Conservation (phyloP, 1,140 invertebrate species). For the Hyles euphorbiae region DNA sequence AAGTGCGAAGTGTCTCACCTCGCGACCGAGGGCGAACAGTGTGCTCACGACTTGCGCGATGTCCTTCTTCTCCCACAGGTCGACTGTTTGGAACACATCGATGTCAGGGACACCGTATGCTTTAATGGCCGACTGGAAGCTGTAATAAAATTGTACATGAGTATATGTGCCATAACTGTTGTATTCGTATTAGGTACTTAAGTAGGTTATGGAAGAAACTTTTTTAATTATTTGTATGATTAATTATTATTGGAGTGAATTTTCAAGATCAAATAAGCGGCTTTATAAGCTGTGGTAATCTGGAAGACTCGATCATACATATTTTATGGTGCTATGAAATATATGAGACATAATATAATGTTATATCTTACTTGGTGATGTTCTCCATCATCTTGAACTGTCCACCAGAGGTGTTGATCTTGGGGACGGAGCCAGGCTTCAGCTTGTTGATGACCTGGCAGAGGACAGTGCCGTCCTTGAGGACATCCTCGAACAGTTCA, state of each 20-base stretch:
- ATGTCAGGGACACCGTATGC: constrained; percentile 93
- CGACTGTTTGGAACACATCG: constrained; percentile 97
- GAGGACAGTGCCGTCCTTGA: constrained; percentile 91
- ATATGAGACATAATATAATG: too few relatives aligned
- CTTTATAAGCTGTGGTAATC: too few relatives aligned
- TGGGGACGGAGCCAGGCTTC: constrained; percentile 85
- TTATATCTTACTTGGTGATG: constrained; percentile 84
- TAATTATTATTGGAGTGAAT: too few relatives aligned
- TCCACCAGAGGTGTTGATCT: constrained; percentile 91
- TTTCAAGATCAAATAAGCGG: too few relatives aligned
- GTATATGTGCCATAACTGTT: too few relatives aligned
- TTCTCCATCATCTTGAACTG: constrained; percentile 98
- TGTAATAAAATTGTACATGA: constrained; percentile 44
- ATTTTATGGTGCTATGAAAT: too few relatives aligned
- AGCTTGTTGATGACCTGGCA: constrained; percentile 95
- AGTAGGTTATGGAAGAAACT: too few relatives aligned
- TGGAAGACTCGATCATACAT: too few relatives aligned
- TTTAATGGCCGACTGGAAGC: constrained; percentile 93
- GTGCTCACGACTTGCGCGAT: constrained; percentile 95
- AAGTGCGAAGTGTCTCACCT: constrained; percentile 78
- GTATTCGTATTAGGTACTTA: too few relatives aligned
- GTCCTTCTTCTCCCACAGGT: constrained; percentile 96
- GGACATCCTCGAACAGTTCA: constrained; percentile 85
- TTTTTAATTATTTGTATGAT: too few relatives aligned
- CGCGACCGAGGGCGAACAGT: constrained; percentile 93